Conservation (phyloP, 2,797 vertebrate genomes). For the Melanotaenia trifasciata region DNA sequence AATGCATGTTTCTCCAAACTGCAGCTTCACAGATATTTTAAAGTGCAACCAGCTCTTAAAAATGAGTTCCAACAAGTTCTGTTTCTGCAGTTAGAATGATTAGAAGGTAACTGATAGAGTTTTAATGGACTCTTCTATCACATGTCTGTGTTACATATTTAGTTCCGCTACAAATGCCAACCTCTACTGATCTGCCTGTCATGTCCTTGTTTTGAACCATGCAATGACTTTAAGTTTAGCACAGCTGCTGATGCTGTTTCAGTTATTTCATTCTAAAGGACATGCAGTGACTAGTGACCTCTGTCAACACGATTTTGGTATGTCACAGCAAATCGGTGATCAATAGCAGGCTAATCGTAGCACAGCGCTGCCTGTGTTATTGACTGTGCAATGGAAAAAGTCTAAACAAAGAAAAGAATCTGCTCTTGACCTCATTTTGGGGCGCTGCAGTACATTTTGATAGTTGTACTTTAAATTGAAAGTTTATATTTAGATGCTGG, state of each 20-base stretch:
- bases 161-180: constrained; percentile 33
- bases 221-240: constrained; percentile 30
- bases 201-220: constrained; percentile 46
- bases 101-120: constrained; percentile 53
- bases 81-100: constrained; percentile 47
- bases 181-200: constrained; percentile 31
- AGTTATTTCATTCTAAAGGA: constrained; percentile 40
- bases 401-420: constrained; percentile 52
- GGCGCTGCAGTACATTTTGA: constrained; percentile 53
- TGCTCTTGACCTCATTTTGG: constrained; percentile 66
- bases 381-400: constrained; percentile 67
- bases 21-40: constrained; percentile 40
- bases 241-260: constrained; percentile 52
- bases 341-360: constrained; percentile 59
- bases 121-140: constrained; percentile 46
- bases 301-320: constrained; percentile 45
- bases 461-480: constrained; percentile 49
- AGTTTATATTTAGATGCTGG: constrained; percentile 65
- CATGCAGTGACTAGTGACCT: constrained; percentile 51
- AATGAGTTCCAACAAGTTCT: constrained; percentile 32
- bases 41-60: constrained; percentile 28
- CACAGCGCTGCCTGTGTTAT: constrained; percentile 56
- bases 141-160: constrained; percentile 20
- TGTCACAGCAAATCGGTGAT: constrained; percentile 58
- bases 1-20: constrained; percentile 56